Conservation (phyloP, 2,888 invertebrate species). For the Melanophora roralis region DNA sequence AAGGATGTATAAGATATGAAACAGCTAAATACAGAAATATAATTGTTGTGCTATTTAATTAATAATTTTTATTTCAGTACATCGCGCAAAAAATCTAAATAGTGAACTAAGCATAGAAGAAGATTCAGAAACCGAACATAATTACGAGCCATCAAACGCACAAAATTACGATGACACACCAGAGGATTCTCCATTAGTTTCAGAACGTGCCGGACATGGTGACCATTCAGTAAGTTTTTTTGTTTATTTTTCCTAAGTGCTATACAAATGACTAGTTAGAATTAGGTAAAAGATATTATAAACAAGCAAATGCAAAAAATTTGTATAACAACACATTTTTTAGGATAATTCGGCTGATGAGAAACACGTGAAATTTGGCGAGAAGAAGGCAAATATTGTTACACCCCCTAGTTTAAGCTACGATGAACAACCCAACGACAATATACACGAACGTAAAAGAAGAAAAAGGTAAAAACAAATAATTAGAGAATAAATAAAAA, state of each 20-base stretch:
- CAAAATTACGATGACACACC: slow-evolving; percentile 76
- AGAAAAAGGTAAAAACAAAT: slow-evolving; percentile 76
- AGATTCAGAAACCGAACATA: slow-evolving; percentile 74
- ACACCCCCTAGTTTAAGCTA: slow-evolving; percentile 72
- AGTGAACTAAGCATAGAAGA: slow-evolving; percentile 75
- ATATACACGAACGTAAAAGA: slow-evolving; percentile 78
- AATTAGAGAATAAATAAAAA: background rate
- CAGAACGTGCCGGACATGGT: slow-evolving; percentile 77
- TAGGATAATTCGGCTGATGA: slow-evolving; percentile 76
- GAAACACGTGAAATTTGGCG: slow-evolving; percentile 79
- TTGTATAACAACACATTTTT: background rate
- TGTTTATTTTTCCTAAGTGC: background rate
- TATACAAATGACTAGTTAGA: too few species aligned
- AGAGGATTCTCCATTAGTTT: slow-evolving; percentile 77
- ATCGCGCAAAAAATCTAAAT: slow-evolving; percentile 70
- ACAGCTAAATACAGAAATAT: too few species aligned
- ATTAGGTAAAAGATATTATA: too few species aligned
- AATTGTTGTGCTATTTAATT: too few species aligned
- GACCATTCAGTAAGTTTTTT: slow-evolving; percentile 73
- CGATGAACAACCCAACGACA: slow-evolving; percentile 75
- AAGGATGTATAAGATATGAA: too few species aligned
- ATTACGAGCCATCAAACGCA: slow-evolving; percentile 72
- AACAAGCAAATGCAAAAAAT: background rate
- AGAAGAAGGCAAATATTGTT: slow-evolving; percentile 74
- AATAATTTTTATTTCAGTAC: slow-evolving; percentile 66